These are phyloP conservation scores for Agrotis exclamationis DNA, from an alignment of 2,888 invertebrate species.

Conservation along the genomic window DNA sequence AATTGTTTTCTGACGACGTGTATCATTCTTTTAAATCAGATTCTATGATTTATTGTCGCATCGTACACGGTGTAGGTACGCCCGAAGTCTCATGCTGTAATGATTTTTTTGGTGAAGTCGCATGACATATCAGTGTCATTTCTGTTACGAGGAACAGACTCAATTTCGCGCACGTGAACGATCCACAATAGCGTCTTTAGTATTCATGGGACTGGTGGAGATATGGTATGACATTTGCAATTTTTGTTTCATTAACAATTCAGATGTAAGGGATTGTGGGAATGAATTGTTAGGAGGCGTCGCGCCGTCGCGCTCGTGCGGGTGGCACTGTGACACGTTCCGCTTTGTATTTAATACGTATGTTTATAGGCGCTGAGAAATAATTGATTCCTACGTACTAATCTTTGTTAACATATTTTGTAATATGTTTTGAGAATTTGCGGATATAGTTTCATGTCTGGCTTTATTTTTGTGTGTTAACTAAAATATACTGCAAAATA, in stretches of 20 bases:
- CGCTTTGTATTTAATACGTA: constrained; percentile 48
- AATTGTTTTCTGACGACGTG: constrained; percentile 91
- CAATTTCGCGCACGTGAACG: constrained; percentile 85
- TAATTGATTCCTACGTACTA: constrained; percentile 38
- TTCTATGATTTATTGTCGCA: constrained; percentile 83
- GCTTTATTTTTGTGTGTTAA: not conserved
- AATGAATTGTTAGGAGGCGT: constrained; percentile 78
- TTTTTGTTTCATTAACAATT: constrained; percentile 90
- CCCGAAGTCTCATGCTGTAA: constrained; percentile 46
- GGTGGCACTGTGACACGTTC: constrained; percentile 42
- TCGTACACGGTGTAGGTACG: constrained; percentile 65
- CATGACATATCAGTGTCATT: constrained; percentile 84
- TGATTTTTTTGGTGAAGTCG: constrained; percentile 71
- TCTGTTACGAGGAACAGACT: constrained; percentile 82
- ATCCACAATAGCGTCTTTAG: constrained; percentile 89
- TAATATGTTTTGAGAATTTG: not conserved
- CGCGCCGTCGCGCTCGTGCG: constrained; percentile 56
- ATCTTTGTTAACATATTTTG: constrained; percentile 16
- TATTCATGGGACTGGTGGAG: constrained; percentile 88
- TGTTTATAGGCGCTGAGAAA: constrained; percentile 20
- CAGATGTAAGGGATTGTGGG: constrained; percentile 87
- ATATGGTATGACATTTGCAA: constrained; percentile 88
- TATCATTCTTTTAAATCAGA: constrained; percentile 90
- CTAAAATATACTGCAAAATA: not conserved
- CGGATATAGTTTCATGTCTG: not conserved